phyloP scores from a whole-genome alignment of 2,888 invertebrate genomes.

The Caenorhabditis sinica region DNA sequence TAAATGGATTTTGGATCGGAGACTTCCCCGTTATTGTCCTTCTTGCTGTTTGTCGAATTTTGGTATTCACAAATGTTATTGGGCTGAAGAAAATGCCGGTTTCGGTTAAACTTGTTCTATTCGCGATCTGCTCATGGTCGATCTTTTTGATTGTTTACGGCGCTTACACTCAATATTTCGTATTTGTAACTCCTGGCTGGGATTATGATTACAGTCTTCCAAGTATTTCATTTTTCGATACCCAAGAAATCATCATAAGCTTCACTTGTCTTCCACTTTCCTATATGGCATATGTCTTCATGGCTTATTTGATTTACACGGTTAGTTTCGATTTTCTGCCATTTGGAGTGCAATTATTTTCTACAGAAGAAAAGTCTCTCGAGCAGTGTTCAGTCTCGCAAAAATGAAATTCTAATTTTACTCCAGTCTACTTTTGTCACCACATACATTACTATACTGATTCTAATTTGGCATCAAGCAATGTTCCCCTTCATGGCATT shows the following conservation, averaged over 20 bases:
- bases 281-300: constrained; percentile 4
- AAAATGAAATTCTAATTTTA: constrained; percentile 13
- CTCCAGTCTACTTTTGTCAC: constrained; percentile 18
- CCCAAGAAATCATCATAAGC: not conserved
- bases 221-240: not conserved
- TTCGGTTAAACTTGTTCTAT: not conserved
- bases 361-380: not conserved
- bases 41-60: constrained; percentile 40
- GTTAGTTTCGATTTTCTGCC: not conserved
- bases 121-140: not conserved
- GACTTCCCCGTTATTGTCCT: constrained; percentile 56
- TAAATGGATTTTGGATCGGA: constrained; percentile 56
- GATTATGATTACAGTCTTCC: constrained; percentile 2
- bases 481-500: not conserved
- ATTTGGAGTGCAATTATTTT: not conserved
- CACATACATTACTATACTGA: not conserved
- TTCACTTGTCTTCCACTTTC: not conserved
- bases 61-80: constrained; percentile 21
- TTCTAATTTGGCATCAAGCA: constrained; percentile 4
- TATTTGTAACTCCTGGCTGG: constrained; percentile 36
- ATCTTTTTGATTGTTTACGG: constrained; percentile 15
- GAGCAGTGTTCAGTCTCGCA: not conserved
- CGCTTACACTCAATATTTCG: constrained; percentile 31
- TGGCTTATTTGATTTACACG: constrained; percentile 4
- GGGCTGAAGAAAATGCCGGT: constrained; percentile 3